Conservation (phyloP, 1,140 invertebrate species). For the Caenorhabditis inopinata region DNA sequence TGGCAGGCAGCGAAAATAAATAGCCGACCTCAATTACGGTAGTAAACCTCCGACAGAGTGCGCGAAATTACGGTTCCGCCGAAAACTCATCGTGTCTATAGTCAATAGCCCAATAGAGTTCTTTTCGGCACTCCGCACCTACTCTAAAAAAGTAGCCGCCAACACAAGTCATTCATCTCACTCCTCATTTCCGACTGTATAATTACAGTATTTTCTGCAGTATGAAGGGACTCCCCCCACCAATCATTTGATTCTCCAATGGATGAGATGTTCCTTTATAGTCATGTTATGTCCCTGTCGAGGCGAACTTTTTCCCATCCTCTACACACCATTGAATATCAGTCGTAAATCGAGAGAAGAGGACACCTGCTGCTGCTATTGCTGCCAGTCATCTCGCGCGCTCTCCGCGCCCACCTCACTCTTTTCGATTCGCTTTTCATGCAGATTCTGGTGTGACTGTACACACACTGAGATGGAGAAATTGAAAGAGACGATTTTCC, state of each 20-base stretch:
- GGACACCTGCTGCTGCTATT: conserved; percentile 26
- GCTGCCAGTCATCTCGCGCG: not conserved
- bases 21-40: too few species aligned
- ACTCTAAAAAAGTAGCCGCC: not conserved
- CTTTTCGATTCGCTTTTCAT: not conserved
- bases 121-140: not conserved
- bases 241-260: too few species aligned
- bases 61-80: conserved; percentile 26
- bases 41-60: too few species aligned
- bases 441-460: not conserved
- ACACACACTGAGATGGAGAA: too few species aligned
- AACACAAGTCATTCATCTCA: conserved; percentile 12
- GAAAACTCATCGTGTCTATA: conserved; percentile 3
- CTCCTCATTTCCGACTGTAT: not conserved
- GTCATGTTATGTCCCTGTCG: too few species aligned
- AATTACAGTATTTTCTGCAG: conserved; percentile 25
- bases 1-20: too few species aligned
- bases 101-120: too few species aligned
- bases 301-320: not conserved
- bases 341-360: not conserved
- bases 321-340: conserved; percentile 27
- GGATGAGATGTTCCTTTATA: too few species aligned
- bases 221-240: too few species aligned
- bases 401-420: not conserved
- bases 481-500: too few species aligned